Evolutionary conservation across 2,888 invertebrate genomes (phyloP).

Genomic region (Diarsia rubi): DNA sequence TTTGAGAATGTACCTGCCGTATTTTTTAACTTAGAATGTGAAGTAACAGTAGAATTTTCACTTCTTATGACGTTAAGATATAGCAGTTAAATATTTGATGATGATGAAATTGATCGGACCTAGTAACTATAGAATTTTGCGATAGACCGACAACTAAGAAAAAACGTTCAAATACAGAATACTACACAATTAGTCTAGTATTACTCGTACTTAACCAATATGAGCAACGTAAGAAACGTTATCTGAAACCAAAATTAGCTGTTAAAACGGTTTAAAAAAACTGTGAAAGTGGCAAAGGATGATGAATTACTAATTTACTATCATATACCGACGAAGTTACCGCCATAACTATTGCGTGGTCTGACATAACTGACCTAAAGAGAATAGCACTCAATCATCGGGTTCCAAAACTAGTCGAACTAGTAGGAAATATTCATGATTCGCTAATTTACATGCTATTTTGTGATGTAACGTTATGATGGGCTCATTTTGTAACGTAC

Average conservation of each 20-base stretch:
- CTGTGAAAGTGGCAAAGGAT: slow-evolving; percentile 16
- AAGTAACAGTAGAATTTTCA: neutral
- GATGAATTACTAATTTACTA: slow-evolving; percentile 17
- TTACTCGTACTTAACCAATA: slow-evolving; percentile 13
- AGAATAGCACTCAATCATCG: slow-evolving; percentile 33
- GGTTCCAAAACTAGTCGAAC: slow-evolving; percentile 45
- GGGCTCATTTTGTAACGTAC: neutral
- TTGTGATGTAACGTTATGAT: slow-evolving; percentile 29
- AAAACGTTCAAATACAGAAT: neutral
- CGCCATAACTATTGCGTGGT: slow-evolving; percentile 24
- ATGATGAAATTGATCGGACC: neutral
- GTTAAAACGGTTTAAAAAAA: slow-evolving; percentile 4
- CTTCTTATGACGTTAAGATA: neutral
- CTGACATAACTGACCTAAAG: slow-evolving; percentile 45
- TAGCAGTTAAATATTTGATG: neutral
- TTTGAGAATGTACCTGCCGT: neutral
- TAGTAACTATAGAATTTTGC: neutral
- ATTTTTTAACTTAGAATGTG: neutral
- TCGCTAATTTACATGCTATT: slow-evolving; percentile 42
- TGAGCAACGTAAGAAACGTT: neutral
- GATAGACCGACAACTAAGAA: neutral
- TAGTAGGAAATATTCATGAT: slow-evolving; percentile 44
- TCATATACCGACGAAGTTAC: slow-evolving; percentile 17
- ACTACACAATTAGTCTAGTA: neutral
- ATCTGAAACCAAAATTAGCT: neutral